Percentiles rank a stretch among this genome's conserved stretches.
Evolutionary conservation across 2,113 vertebrate genomes (phyloP).

Genomic region (Anarhynchus alexandrinus): DNA sequence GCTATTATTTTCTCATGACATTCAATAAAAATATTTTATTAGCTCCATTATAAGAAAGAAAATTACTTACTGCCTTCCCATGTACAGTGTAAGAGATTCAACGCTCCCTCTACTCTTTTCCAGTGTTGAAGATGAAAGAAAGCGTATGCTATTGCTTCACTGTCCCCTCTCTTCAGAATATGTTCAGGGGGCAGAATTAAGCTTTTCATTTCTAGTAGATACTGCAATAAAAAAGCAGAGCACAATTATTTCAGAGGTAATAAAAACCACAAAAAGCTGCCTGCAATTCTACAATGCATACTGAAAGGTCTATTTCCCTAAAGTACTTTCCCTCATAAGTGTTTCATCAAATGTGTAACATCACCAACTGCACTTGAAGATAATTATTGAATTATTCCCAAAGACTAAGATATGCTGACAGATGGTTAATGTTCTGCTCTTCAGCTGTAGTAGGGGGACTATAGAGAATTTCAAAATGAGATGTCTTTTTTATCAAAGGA

Average conservation of each 20-base stretch:
- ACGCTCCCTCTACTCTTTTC: slow-evolving; percentile 97
- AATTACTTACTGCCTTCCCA: slow-evolving; percentile 98
- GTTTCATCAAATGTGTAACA: slow-evolving; percentile 35
- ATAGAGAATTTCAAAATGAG: background rate
- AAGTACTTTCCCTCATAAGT: slow-evolving; percentile 14
- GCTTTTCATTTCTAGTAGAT: slow-evolving; percentile 99
- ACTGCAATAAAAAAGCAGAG: slow-evolving; percentile 78
- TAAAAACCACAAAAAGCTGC: slow-evolving; percentile 5
- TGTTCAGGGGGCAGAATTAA: slow-evolving; percentile 97
- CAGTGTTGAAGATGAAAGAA: slow-evolving; percentile 99
- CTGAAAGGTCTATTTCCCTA: slow-evolving; percentile 11
- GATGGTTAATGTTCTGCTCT: slow-evolving; percentile 13
- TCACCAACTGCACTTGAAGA: slow-evolving; percentile 35
- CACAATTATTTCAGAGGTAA: slow-evolving; percentile 32
- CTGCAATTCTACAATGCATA: slow-evolving; percentile 8
- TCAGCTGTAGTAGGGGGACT: background rate
- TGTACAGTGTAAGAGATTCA: slow-evolving; percentile 97
- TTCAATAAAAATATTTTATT: background rate
- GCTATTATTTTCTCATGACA: background rate
- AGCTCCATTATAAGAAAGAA: slow-evolving; percentile 58
- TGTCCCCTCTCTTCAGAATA: slow-evolving; percentile 98
- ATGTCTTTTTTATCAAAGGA: background rate
- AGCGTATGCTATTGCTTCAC: slow-evolving; percentile 96
- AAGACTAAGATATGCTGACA: slow-evolving; percentile 18
- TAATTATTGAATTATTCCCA: slow-evolving; percentile 9